Evolutionary conservation across 2,888 invertebrate species (phyloP).

Genomic region (Didymodactylos carnosus): DNA sequence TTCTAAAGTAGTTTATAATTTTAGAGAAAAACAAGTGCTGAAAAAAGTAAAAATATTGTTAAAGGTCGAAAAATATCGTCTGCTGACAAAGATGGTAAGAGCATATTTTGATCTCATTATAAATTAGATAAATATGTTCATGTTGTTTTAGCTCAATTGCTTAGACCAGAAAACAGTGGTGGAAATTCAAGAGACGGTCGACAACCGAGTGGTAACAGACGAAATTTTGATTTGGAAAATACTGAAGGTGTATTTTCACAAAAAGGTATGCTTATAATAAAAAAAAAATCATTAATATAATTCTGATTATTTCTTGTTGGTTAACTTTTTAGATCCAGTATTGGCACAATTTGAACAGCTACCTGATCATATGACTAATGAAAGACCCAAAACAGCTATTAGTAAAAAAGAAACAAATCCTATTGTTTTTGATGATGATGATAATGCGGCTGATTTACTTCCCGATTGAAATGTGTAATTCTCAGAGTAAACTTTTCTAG

Average conservation of each 20-base stretch:
- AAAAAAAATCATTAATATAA: neutral
- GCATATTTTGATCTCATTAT: too few species aligned
- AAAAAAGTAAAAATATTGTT: conserved; percentile 3
- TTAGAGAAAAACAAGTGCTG: conserved; percentile 4
- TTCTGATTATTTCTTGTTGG: neutral
- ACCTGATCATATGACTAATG: neutral
- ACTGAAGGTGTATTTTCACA: neutral
- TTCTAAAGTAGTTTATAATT: neutral
- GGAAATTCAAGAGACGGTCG: too few species aligned
- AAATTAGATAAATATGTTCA: too few species aligned
- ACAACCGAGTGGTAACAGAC: too few species aligned
- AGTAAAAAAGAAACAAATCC: neutral
- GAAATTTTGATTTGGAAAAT: neutral
- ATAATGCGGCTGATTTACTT: neutral
- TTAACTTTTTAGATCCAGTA: neutral
- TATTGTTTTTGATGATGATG: neutral
- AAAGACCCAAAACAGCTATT: neutral
- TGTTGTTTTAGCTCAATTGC: too few species aligned
- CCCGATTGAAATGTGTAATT: neutral
- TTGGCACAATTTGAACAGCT: neutral
- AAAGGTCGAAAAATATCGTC: conserved; percentile 9
- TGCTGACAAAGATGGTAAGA: neutral
- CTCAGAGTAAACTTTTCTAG: too few species aligned
- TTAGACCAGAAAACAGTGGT: too few species aligned
- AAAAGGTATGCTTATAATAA: neutral